Conservation (phyloP, 2,888 invertebrate genomes). For the Tetanocera ferruginea region DNA sequence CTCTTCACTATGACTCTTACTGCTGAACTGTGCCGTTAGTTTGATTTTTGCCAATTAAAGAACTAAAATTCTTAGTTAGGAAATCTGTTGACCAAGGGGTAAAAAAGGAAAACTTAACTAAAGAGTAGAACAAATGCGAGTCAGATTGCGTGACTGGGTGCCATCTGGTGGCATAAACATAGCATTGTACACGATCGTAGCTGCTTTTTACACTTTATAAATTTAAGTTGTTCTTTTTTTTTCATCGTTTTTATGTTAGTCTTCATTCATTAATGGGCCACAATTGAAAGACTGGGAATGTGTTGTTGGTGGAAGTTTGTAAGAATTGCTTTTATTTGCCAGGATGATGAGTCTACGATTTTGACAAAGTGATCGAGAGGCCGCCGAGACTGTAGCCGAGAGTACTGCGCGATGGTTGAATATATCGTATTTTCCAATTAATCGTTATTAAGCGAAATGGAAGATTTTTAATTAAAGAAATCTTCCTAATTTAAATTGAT, state of each 20-base stretch:
- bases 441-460: conserved; percentile 48
- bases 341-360: conserved; percentile 16
- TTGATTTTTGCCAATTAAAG: conserved; percentile 36
- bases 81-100: conserved; percentile 20
- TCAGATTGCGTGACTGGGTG: conserved; percentile 47
- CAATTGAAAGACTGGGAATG: conserved; percentile 19
- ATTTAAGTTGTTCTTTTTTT: neutral
- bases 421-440: conserved; percentile 43
- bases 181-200: conserved; percentile 10
- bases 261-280: conserved; percentile 39
- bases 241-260: neutral
- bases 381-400: conserved; percentile 30
- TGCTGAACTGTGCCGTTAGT: conserved; percentile 21
- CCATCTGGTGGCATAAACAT: conserved; percentile 45
- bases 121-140: conserved; percentile 10
- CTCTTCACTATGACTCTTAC: neutral
- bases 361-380: conserved; percentile 31
- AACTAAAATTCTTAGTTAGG: conserved; percentile 6
- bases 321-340: conserved; percentile 15
- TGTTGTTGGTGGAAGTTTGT: neutral
- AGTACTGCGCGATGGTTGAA: conserved; percentile 26
- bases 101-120: neutral
- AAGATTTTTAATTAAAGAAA: conserved; percentile 52
- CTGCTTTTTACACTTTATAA: conserved; percentile 7
- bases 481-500: conserved; percentile 51